Conservation (phyloP, 2,888 invertebrate genomes). For the Brenthis daphne region DNA sequence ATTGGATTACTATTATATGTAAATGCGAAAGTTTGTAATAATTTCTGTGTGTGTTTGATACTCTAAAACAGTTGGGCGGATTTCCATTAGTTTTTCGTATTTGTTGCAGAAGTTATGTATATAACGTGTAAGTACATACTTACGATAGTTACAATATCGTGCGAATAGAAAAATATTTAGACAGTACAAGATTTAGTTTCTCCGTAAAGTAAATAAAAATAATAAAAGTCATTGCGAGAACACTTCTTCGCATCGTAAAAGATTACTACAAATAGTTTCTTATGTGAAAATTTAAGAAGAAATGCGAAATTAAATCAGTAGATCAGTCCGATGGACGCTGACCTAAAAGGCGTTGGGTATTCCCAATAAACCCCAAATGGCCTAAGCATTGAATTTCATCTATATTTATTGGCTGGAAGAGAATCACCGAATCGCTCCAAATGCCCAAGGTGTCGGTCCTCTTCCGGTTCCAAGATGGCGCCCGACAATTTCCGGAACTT, state of each 20-base stretch:
- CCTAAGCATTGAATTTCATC: constrained; percentile 44
- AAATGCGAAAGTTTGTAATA: no score
- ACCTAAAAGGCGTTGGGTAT: constrained; percentile 22
- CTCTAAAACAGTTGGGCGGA: no score
- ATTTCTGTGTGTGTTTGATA: no score
- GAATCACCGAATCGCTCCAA: constrained; percentile 43
- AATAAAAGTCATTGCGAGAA: background rate
- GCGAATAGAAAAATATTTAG: no score
- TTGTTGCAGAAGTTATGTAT: no score
- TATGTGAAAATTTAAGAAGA: constrained; percentile 12
- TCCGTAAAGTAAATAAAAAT: no score
- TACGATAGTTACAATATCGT: no score
- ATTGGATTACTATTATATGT: no score
- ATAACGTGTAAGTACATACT: no score
- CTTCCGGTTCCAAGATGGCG: constrained; percentile 49
- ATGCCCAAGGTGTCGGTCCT: constrained; percentile 43
- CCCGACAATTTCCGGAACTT: constrained; percentile 48
- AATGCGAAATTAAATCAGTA: constrained; percentile 19
- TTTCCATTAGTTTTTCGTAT: no score
- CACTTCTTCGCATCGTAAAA: background rate
- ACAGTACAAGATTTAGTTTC: no score
- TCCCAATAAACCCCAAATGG: constrained; percentile 34
- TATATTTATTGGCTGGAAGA: constrained; percentile 46
- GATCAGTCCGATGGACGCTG: constrained; percentile 4
- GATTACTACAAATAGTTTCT: constrained; percentile 1